Evolutionary conservation across 2,888 invertebrate species (phyloP), one percentile per base, ranked within the genome.

Genomic region (Homarus gammarus): DNA sequence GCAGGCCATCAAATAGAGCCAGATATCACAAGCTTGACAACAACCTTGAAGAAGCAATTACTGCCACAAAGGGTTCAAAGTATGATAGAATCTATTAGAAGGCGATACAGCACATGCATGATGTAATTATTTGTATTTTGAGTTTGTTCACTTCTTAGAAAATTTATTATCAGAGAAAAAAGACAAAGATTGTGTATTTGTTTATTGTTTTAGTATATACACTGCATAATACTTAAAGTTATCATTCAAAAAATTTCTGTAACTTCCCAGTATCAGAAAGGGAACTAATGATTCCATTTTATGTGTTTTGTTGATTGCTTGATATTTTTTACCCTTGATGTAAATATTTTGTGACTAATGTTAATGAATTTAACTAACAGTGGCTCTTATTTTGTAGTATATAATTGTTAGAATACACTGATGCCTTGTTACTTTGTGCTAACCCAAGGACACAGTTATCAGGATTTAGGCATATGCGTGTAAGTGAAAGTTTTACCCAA

Each of bases 41-140:
- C 92, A 96, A 95, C 93, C 94, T 96, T 90, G 96, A 96, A 93
- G 96, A 96, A 93, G 96, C 96, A 56, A 95, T 96, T 70, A 95
- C 95, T 5, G 96, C 96, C 0, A 94, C 95, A 61, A 70, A 87
- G 36, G 95, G 95, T 92, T 38, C 83, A 27, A 83, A 83, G 83
- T 83, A 83, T 36, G 83, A 83, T 33, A 83, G 68, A 68, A 49
- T 44, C 22, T 83, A 83, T 38, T 83, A 83, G 49, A 27, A 44
- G n/a, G 70, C 38, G 68, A 44, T 18, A 5, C 12, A 68, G n/a
- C 27, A 64, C 64, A 27, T 27, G 22, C 12, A 6, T 64, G 6
- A 6, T 64, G 64, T 64, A 27, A 8, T 44, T 64, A 8, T 27
- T 12, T 27, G 1, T 56, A 5, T 5, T 64, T 64, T 64, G 64